Evolutionary conservation across 2,797 vertebrate genomes (phyloP), one percentile per base, ranked within the genome.

Genomic region (Rhyacichthys aspro): DNA sequence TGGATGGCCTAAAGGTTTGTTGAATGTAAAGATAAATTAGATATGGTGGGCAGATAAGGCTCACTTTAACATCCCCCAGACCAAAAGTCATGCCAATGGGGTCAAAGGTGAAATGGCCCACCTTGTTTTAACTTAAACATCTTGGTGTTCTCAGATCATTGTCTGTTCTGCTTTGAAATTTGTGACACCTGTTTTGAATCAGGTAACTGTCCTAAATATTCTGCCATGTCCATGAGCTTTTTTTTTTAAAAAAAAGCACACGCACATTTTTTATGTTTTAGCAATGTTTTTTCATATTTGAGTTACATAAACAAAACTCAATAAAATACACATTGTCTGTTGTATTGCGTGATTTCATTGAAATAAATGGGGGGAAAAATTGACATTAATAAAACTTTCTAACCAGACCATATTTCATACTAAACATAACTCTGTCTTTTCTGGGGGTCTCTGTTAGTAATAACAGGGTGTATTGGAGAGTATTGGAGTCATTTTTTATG

Each of bases 51-150:
- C 16, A 8, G 38, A 3, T 39, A n/a, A 11, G 50, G 36, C 8
- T 32, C 36, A n/a, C 39, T 16, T 45, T 15, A 33, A 65, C 53
- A 48, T 69, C 52, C 16, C 58, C 46, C 11, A 43, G 32, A 58
- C 58, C 42, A 39, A 38, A 60, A 61, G 38, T 43, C 55, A 57
- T 53, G 58, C 23, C 56, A 48, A 8, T 14, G 0, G 50, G 63
- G 72, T 81, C 60, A 74, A 78, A 76, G 65, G 79, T 70, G 42
- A 72, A 76, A 65, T 62, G 28, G 61, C 61, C 58, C 50, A 48
- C 46, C 54, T 64, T 72, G 47, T 62, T 63, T 64, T 42, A 79
- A 67, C n/a, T 16, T 45, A 47, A 53, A 56, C 50, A 61, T 43
- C 17, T 36, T 9, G 46, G 15, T 62, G 38, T 68, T 60, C 43